Conservation (phyloP, 2,888 invertebrate genomes). For the Apamea anceps region DNA sequence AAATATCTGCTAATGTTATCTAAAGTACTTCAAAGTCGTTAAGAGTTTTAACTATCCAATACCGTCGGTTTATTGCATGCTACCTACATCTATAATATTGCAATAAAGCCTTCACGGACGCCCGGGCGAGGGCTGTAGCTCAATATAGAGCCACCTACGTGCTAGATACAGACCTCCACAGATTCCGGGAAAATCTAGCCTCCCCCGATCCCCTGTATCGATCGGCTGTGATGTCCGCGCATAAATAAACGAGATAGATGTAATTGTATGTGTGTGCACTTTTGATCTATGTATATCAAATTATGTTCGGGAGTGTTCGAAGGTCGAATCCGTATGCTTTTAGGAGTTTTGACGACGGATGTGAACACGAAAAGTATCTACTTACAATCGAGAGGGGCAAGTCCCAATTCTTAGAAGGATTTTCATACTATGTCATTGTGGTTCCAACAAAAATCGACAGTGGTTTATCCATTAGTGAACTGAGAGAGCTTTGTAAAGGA, state of each 20-base stretch:
- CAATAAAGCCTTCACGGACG: constrained; percentile 13
- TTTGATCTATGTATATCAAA: constrained; percentile 5
- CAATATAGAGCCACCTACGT: constrained; percentile 26
- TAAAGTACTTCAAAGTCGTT: constrained; percentile 4
- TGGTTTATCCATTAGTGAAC: background rate
- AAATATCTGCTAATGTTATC: background rate
- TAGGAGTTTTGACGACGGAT: background rate
- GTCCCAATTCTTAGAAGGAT: background rate
- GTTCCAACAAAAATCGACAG: background rate
- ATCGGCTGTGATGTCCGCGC: constrained; percentile 55
- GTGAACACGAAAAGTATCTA: background rate
- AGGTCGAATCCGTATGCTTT: constrained; percentile 7
- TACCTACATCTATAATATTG: constrained; percentile 6
- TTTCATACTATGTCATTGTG: background rate
- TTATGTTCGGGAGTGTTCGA: constrained; percentile 12
- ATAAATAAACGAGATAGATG: constrained; percentile 49
- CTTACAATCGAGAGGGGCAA: background rate
- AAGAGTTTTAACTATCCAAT: background rate
- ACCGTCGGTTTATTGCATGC: background rate
- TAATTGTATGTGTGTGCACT: constrained; percentile 21
- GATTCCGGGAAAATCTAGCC: constrained; percentile 46
- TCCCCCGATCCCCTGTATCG: constrained; percentile 55
- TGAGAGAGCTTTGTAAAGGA: background rate
- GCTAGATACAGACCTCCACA: constrained; percentile 44
- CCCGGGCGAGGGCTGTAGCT: constrained; percentile 29